phyloP scores from a whole-genome alignment of 1,140 invertebrate genomes.

The Hormaphis cornu region DNA sequence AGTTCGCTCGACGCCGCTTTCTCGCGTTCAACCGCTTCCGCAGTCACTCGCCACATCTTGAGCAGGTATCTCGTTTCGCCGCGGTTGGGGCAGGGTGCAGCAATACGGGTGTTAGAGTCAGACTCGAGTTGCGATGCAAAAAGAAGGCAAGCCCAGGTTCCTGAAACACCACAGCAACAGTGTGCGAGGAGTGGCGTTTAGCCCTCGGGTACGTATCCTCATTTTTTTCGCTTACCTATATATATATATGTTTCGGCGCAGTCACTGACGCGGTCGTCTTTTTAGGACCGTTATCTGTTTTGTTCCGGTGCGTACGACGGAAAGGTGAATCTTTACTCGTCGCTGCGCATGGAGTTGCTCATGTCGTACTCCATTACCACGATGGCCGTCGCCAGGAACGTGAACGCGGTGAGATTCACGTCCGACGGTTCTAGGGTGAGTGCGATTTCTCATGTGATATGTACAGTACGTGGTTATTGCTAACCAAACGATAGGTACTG shows the following conservation, averaged over 20 bases:
- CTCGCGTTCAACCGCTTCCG: too few species aligned
- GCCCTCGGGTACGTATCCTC: slow-evolving; percentile 43
- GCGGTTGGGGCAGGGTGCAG: too few species aligned
- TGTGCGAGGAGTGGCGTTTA: slow-evolving; percentile 46
- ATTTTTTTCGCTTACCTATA: neutral
- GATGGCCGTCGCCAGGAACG: slow-evolving; percentile 43
- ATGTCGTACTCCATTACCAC: slow-evolving; percentile 45
- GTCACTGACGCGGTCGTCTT: slow-evolving; percentile 27
- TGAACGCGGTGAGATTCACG: slow-evolving; percentile 47
- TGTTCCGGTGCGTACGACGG: slow-evolving; percentile 49
- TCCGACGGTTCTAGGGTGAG: slow-evolving; percentile 45
- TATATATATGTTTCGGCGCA: neutral
- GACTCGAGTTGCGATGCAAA: slow-evolving; percentile 42
- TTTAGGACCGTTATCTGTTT: slow-evolving; percentile 47
- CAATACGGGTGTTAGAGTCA: neutral
- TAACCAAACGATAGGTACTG: too few species aligned
- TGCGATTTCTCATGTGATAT: slow-evolving; percentile 19
- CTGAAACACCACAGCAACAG: slow-evolving; percentile 45
- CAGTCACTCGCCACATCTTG: too few species aligned
- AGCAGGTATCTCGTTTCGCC: too few species aligned
- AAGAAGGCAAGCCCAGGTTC: slow-evolving; percentile 46
- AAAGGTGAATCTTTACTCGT: slow-evolving; percentile 47
- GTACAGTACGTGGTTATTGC: too few species aligned
- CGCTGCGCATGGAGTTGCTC: slow-evolving; percentile 43
- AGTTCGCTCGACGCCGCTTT: too few species aligned